These are phyloP conservation scores for Sericinus montela DNA, from an alignment of 2,888 invertebrate genomes.

Conservation along the genomic window DNA sequence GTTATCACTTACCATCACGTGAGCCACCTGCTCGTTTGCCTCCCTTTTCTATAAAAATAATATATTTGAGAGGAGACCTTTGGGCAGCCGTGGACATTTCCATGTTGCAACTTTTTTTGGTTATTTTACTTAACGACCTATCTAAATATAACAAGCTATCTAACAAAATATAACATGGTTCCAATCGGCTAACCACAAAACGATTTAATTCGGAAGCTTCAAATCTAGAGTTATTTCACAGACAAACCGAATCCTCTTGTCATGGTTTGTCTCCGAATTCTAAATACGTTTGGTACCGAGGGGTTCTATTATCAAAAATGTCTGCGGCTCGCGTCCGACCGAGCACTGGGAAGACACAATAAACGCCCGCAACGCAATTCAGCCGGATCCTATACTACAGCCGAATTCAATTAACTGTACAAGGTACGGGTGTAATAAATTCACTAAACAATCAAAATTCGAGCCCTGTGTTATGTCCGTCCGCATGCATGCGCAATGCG, in stretches of 20 bases:
- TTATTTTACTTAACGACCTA: no score
- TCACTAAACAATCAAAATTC: slow-evolving; percentile 80
- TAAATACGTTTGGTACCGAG: slow-evolving; percentile 1
- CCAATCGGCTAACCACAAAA: no score
- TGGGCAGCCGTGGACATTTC: no score
- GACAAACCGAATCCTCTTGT: background rate
- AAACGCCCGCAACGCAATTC: slow-evolving; percentile 64
- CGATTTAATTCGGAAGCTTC: no score
- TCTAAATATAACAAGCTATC: no score
- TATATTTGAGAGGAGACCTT: no score
- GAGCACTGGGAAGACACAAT: slow-evolving; percentile 60
- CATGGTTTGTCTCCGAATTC: background rate
- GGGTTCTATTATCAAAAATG: slow-evolving; percentile 46
- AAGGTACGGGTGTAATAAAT: slow-evolving; percentile 77
- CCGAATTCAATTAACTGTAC: slow-evolving; percentile 79
- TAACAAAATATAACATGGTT: no score
- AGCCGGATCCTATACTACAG: slow-evolving; percentile 71
- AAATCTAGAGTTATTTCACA: background rate
- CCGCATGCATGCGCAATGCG: slow-evolving; percentile 76
- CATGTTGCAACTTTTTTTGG: no score
- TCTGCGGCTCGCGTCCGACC: slow-evolving; percentile 30
- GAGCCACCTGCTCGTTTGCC: no score
- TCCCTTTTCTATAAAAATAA: no score
- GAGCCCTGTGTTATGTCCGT: slow-evolving; percentile 76
- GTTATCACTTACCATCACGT: no score